Conservation (phyloP, 2,888 invertebrate species). For the Hypercompe scribonia region DNA sequence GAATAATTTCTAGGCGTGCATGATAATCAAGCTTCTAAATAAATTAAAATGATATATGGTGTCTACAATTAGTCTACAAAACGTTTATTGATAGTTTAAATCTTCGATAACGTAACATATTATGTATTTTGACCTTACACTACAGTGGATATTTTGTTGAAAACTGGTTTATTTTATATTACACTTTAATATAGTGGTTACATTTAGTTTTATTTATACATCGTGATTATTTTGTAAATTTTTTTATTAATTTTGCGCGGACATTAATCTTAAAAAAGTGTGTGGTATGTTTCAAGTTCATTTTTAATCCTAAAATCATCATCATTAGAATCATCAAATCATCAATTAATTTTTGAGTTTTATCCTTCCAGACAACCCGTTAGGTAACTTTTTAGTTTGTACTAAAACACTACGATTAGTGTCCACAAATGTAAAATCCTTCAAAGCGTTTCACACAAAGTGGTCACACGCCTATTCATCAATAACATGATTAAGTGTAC, state of each 20-base stretch:
- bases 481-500: background rate
- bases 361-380: background rate
- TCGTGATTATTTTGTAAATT: too few species aligned
- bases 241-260: background rate
- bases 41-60: slow-evolving; percentile 22
- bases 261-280: too few species aligned
- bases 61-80: background rate
- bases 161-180: background rate
- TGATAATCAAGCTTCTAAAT: slow-evolving; percentile 9
- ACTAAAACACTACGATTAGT: too few species aligned
- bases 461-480: background rate
- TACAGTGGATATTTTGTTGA: background rate
- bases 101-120: background rate
- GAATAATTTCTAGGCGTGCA: slow-evolving; percentile 4
- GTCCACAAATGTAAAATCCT: background rate
- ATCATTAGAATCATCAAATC: background rate
- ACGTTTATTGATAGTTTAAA: background rate
- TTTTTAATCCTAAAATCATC: background rate
- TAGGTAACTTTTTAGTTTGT: background rate
- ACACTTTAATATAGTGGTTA: background rate
- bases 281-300: too few species aligned
- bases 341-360: background rate
- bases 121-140: background rate
- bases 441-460: background rate
- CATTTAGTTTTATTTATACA: too few species aligned